Conservation (phyloP, 2,113 vertebrate species). For the Salvelinus fontinalis region DNA sequence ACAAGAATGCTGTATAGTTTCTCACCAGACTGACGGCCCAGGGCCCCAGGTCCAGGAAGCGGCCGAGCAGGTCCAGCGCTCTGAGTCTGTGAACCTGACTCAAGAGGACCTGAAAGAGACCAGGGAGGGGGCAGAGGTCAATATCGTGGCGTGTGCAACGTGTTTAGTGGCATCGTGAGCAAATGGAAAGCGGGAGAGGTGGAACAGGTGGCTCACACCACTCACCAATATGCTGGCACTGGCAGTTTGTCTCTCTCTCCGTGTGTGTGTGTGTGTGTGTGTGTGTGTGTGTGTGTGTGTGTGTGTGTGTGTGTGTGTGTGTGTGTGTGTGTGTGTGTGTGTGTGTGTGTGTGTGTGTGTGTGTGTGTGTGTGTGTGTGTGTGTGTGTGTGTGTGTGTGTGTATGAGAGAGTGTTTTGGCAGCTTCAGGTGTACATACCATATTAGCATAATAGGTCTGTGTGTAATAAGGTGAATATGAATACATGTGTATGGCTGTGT, state of each 20-base stretch:
- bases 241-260: no score
- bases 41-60: slow-evolving; percentile 94
- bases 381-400: no score
- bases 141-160: neutral
- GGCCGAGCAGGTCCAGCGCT: slow-evolving; percentile 90
- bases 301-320: no score
- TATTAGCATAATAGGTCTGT: neutral
- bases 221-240: slow-evolving; percentile 6
- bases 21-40: slow-evolving; percentile 96
- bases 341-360: no score
- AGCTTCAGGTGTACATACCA: slow-evolving; percentile 2
- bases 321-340: no score
- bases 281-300: no score
- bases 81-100: slow-evolving; percentile 96
- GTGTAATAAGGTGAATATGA: neutral
- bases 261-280: no score
- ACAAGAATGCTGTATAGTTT: neutral
- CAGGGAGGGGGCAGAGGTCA: slow-evolving; percentile 34
- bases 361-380: no score
- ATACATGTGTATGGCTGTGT: slow-evolving; percentile 11
- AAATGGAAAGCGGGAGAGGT: neutral
- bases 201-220: slow-evolving; percentile 64
- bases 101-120: slow-evolving; percentile 86
- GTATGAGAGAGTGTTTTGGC: slow-evolving; percentile 8
- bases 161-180: slow-evolving; percentile 8